These are phyloP conservation scores for Drosophila parthenogenetica DNA, from an alignment of 2,888 invertebrate genomes.

Conservation along the genomic window DNA sequence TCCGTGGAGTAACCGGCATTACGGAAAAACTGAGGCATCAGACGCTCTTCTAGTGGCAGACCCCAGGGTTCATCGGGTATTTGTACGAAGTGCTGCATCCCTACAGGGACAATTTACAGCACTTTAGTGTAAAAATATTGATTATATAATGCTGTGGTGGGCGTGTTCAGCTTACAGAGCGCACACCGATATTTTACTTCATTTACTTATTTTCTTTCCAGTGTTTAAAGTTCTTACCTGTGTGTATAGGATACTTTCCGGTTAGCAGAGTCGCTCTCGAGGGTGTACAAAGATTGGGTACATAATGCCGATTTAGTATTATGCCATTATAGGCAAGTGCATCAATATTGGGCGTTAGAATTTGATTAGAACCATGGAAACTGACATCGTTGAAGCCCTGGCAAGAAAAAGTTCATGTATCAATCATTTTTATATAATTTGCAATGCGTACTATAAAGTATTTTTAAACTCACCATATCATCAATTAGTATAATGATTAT, in stretches of 20 bases:
- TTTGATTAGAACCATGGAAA: slow-evolving; percentile 95
- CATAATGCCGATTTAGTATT: slow-evolving; percentile 92
- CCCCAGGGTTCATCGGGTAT: slow-evolving; percentile 90
- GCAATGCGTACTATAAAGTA: too few species aligned
- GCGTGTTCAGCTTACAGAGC: too few species aligned
- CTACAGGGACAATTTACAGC: slow-evolving; percentile 80
- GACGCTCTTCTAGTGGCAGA: slow-evolving; percentile 88
- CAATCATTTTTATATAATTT: too few species aligned
- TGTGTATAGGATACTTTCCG: slow-evolving; percentile 94
- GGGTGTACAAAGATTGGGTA: slow-evolving; percentile 94
- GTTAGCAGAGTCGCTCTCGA: slow-evolving; percentile 93
- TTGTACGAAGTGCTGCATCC: slow-evolving; percentile 91
- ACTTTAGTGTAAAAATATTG: not conserved
- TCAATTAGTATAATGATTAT: slow-evolving; percentile 92
- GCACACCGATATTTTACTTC: too few species aligned
- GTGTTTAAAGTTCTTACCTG: slow-evolving; percentile 85
- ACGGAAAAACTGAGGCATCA: slow-evolving; percentile 89
- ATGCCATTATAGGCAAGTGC: slow-evolving; percentile 93
- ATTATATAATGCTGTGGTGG: too few species aligned
- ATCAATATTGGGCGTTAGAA: slow-evolving; percentile 96
- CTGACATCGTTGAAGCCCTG: slow-evolving; percentile 98
- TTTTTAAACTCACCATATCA: slow-evolving; percentile 86
- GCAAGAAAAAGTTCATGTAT: too few species aligned
- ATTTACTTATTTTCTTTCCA: not conserved
- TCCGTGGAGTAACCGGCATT: slow-evolving; percentile 93